Percentiles rank a stretch among this genome's conserved stretches.
phyloP scores from a whole-genome alignment of 2,113 vertebrate genomes.

The Sturnira hondurensis region DNA sequence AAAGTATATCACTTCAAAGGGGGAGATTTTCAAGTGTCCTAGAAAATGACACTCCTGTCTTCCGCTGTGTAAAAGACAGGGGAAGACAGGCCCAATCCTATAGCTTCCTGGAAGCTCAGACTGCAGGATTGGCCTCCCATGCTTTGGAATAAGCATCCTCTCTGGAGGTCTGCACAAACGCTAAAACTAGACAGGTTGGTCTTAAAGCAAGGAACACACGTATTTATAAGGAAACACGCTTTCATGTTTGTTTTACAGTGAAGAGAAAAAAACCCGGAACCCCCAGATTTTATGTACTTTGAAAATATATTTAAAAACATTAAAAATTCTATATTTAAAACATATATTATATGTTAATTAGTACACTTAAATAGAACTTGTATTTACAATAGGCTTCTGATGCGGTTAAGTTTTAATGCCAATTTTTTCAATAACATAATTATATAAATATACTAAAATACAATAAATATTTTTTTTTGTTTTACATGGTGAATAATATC shows the following conservation, averaged over 20 bases:
- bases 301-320: constrained; percentile 88
- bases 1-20: constrained; percentile 69
- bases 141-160: constrained; percentile 75
- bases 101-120: constrained; percentile 53
- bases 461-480: constrained; percentile 88
- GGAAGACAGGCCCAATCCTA: constrained; percentile 62
- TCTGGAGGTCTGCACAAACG: constrained; percentile 72
- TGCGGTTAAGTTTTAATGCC: constrained; percentile 88
- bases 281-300: constrained; percentile 81
- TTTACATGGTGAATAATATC: constrained; percentile 88
- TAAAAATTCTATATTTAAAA: constrained; percentile 89
- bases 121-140: constrained; percentile 36
- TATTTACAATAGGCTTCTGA: constrained; percentile 88
- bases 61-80: neutral
- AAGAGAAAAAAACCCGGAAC: constrained; percentile 86
- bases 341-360: constrained; percentile 90
- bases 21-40: constrained; percentile 58
- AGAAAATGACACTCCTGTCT: constrained; percentile 65
- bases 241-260: constrained; percentile 84
- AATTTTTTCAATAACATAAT: constrained; percentile 86
- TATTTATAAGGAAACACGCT: constrained; percentile 84
- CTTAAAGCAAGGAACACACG: constrained; percentile 84
- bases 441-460: constrained; percentile 90
- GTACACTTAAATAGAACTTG: constrained; percentile 90
- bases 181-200: constrained; percentile 79